phyloP scores from a whole-genome alignment of 2,797 vertebrate genomes.

The Anableps anableps region DNA sequence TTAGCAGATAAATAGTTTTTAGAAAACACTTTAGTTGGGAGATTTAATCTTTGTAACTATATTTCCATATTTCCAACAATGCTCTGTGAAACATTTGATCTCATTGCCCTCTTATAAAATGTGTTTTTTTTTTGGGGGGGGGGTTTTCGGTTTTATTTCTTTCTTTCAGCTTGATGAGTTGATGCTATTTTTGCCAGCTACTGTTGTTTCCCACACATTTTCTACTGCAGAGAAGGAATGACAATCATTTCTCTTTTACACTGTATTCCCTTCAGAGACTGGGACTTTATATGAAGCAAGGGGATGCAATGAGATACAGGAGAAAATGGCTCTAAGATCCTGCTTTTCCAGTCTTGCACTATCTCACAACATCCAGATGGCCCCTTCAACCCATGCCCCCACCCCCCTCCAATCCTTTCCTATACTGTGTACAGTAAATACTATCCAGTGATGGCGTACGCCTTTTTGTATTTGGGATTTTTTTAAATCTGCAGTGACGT shows the following conservation, averaged over 20 bases:
- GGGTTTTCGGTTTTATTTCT: constrained; percentile 7
- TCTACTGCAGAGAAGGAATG: constrained; percentile 10
- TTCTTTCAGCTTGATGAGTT: constrained; percentile 30
- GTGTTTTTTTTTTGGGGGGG: no score
- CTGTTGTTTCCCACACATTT: constrained; percentile 39
- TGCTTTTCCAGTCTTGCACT: constrained; percentile 39
- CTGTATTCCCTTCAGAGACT: constrained; percentile 51
- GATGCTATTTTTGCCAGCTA: constrained; percentile 17
- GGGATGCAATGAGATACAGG: constrained; percentile 26
- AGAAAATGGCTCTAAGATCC: constrained; percentile 41
- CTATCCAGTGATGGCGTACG: constrained; percentile 16
- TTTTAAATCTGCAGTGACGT: neutral
- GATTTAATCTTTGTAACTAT: constrained; percentile 15
- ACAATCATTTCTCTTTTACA: constrained; percentile 32
- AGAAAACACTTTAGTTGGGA: constrained; percentile 5
- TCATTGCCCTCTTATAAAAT: constrained; percentile 3
- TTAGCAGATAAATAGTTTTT: constrained; percentile 23
- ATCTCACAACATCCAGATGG: constrained; percentile 43
- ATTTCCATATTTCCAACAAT: constrained; percentile 2
- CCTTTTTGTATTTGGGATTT: constrained; percentile 9
- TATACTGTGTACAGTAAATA: constrained; percentile 5
- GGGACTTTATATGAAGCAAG: constrained; percentile 33
- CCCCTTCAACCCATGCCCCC: neutral
- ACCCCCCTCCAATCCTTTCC: neutral
- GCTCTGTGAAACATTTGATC: constrained; percentile 6